Percentiles rank a stretch among this genome's conserved stretches.
Evolutionary conservation across 2,888 invertebrate species (phyloP).

Genomic region (Melanargia galathea): DNA sequence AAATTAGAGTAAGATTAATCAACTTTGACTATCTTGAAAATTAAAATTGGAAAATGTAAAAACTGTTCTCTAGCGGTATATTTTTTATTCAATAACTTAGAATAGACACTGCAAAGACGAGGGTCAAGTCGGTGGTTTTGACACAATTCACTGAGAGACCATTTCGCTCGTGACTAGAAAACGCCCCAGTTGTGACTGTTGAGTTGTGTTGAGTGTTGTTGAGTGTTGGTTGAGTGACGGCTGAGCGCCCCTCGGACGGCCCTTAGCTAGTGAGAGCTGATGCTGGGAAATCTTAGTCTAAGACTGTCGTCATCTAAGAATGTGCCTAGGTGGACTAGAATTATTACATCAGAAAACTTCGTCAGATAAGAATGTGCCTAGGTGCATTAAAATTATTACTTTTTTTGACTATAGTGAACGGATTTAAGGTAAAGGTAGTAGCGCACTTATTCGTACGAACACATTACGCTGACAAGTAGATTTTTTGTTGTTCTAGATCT

Average conservation of each 20-base stretch:
- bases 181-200: slow-evolving; percentile 37
- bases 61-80: not conserved
- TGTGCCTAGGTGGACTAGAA: not conserved
- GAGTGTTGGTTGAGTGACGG: slow-evolving; percentile 18
- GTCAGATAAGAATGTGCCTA: too few species aligned
- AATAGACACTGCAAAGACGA: not conserved
- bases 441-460: too few species aligned
- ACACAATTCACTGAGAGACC: slow-evolving; percentile 32
- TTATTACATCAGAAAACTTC: not conserved
- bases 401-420: too few species aligned
- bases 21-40: too few species aligned
- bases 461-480: too few species aligned
- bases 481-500: too few species aligned
- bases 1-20: too few species aligned
- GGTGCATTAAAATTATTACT: too few species aligned
- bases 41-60: not conserved
- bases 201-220: slow-evolving; percentile 26
- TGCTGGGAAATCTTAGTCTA: slow-evolving; percentile 29
- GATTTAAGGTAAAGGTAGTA: too few species aligned
- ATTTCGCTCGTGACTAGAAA: slow-evolving; percentile 25
- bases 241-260: slow-evolving; percentile 31
- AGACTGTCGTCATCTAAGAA: slow-evolving; percentile 13
- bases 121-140: slow-evolving; percentile 24
- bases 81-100: not conserved
- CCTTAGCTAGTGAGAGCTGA: slow-evolving; percentile 32